Evolutionary conservation across 2,113 vertebrate species (phyloP), one percentile per base, ranked within the genome.

Genomic region (Leptobrachium leishanense): DNA sequence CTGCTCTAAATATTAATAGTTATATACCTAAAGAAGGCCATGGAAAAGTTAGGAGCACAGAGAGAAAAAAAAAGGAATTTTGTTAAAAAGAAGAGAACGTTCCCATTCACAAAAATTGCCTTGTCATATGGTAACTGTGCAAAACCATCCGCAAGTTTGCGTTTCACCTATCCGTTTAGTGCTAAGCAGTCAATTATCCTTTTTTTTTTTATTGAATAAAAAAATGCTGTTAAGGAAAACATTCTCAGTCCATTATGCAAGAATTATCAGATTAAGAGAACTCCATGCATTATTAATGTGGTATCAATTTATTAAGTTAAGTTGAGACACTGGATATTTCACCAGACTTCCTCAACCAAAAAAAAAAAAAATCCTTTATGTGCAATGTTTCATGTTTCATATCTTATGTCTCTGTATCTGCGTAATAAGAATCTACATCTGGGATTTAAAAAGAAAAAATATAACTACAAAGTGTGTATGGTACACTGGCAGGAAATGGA

Each of bases 101-200:
- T 88, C 90, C 90, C 90, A 89, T 92, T 93, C 91, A 92, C 91
- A 90, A 92, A 93, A 89, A 87, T 31, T 79, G 62, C 85, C 85
- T 31, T 31, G 20, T 31, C 20, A 31, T 31, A 31, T 31, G 20
- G 20, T 31, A 31, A 74, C 63, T 74, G 40, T 40, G 31, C 39
- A 43, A 43, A 59, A 20, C 78, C 68, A 11, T 74, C 20, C 20
- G 20, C 20, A 31, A 31, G 20, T 31, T 31, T 31, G 20, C 20
- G 20, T 31, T 31, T 54, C 77, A 79, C 70, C 77, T 68, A 59
- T 71, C 67, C 53, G 42, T 2, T 43, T 43, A 64, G n/a, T 41
- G 15, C 50, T 31, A 80, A 55, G 63, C 50, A 43, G 54, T 57
- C 46, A 57, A 40, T 69, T 77, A 70, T 77, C 68, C 68, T 67